Evolutionary conservation across 2,797 vertebrate species (phyloP).

Genomic region (Cetoscarus ocellatus): DNA sequence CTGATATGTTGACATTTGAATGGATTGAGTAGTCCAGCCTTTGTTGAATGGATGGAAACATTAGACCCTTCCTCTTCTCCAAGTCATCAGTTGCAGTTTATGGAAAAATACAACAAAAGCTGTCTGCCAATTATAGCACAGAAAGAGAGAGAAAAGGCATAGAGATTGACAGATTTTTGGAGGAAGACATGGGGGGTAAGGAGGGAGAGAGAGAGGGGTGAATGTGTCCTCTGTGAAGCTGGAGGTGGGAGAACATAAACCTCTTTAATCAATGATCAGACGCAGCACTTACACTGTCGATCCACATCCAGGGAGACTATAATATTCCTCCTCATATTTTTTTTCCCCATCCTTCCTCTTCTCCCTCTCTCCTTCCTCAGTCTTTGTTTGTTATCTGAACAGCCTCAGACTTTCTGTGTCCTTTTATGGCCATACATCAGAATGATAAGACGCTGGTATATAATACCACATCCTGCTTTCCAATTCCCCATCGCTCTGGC

Average conservation of each 20-base stretch:
- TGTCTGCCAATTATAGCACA: constrained; percentile 47
- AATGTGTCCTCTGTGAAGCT: constrained; percentile 62
- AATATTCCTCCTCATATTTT: constrained; percentile 18
- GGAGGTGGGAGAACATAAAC: constrained; percentile 75
- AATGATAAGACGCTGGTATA: constrained; percentile 58
- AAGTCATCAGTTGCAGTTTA: constrained; percentile 64
- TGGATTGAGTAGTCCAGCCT: constrained; percentile 34
- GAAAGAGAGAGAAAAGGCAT: constrained; percentile 50
- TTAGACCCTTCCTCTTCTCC: constrained; percentile 53
- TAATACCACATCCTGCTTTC: constrained; percentile 41
- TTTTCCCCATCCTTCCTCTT: constrained; percentile 1
- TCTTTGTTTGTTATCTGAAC: constrained; percentile 53
- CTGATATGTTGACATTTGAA: constrained; percentile 58
- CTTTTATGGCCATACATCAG: constrained; percentile 67
- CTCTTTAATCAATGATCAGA: constrained; percentile 83
- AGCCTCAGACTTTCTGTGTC: constrained; percentile 43
- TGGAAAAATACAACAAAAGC: constrained; percentile 62
- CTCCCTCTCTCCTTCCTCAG: constrained; percentile 1
- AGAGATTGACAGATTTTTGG: constrained; percentile 38
- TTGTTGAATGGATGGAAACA: constrained; percentile 57
- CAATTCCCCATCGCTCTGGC: constrained; percentile 44
- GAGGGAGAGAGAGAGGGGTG: constrained; percentile 25
- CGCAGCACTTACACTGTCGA: constrained; percentile 58
- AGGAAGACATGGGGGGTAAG: not conserved
- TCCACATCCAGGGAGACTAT: constrained; percentile 46